Conservation (phyloP, 2,888 invertebrate genomes). For the Lycaena phlaeas region DNA sequence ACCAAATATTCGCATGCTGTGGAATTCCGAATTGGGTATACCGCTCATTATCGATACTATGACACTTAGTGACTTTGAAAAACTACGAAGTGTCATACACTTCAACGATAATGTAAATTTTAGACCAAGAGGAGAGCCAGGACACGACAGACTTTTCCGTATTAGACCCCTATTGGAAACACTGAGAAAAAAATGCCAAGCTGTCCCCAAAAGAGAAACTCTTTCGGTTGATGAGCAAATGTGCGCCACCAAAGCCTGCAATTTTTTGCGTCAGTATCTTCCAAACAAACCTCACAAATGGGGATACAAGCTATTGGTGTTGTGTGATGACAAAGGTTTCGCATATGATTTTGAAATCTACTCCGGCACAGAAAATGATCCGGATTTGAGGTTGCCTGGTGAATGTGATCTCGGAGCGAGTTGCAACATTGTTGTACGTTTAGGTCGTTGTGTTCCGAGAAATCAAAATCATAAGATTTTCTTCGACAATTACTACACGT, state of each 20-base stretch:
- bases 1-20: too few relatives aligned
- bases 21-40: too few relatives aligned
- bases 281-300: slow-evolving; percentile 27
- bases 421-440: slow-evolving; percentile 26
- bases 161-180: slow-evolving; percentile 23
- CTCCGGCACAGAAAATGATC: neutral
- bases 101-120: too few relatives aligned
- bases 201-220: slow-evolving; percentile 27
- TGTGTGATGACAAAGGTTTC: neutral
- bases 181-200: slow-evolving; percentile 17
- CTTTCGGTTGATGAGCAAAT: slow-evolving; percentile 29
- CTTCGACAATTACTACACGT: slow-evolving; percentile 26
- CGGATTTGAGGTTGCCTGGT: slow-evolving; percentile 17
- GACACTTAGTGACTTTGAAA: too few relatives aligned
- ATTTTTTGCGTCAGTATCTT: slow-evolving; percentile 28
- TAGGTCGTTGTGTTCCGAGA: slow-evolving; percentile 26
- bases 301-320: neutral
- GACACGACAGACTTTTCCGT: too few relatives aligned
- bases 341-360: neutral
- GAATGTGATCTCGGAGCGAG: slow-evolving; percentile 28
- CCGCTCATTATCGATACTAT: too few relatives aligned
- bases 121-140: too few relatives aligned
- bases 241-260: slow-evolving; percentile 28
- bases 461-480: slow-evolving; percentile 25
- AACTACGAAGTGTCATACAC: too few relatives aligned